Percentiles rank a stretch among this genome's conserved stretches.
phyloP scores from a whole-genome alignment of 1,140 invertebrate genomes.

The Meloidogyne floridensis region DNA sequence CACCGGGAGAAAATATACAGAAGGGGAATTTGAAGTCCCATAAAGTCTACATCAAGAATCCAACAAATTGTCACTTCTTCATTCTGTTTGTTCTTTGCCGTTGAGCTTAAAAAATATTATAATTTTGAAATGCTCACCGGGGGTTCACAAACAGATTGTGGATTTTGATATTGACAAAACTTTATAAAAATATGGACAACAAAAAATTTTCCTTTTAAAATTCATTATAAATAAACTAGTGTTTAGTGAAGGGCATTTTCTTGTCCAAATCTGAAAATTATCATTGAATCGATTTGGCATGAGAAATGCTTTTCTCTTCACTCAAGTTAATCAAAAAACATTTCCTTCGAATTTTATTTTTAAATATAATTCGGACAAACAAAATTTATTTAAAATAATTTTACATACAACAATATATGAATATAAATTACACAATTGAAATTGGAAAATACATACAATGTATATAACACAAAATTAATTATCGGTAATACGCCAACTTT shows the following conservation, averaged over 20 bases:
- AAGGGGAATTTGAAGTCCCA: neutral
- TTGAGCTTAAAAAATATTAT: neutral
- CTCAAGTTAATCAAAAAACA: neutral
- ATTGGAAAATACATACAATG: neutral
- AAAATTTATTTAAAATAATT: neutral
- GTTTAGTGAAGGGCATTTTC: constrained; percentile 4
- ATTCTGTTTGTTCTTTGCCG: neutral
- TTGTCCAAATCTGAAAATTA: constrained; percentile 2
- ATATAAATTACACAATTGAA: neutral
- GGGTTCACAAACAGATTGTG: neutral
- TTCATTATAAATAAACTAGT: neutral
- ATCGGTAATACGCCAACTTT: neutral
- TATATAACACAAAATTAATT: neutral
- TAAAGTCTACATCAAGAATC: neutral
- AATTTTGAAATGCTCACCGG: neutral
- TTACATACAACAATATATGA: neutral
- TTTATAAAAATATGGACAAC: too few relatives aligned
- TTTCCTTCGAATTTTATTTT: neutral
- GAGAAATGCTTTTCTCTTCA: neutral
- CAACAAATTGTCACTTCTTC: neutral
- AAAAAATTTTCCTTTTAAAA: neutral
- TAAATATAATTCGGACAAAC: too few relatives aligned
- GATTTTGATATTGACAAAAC: neutral
- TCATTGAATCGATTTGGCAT: neutral
- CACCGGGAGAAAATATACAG: constrained; percentile 8